A percentile compares a stretch with the other conserved stretches of the same genome.
Evolutionary conservation across 1,140 invertebrate genomes (phyloP).

Genomic region (Euwallacea similis): DNA sequence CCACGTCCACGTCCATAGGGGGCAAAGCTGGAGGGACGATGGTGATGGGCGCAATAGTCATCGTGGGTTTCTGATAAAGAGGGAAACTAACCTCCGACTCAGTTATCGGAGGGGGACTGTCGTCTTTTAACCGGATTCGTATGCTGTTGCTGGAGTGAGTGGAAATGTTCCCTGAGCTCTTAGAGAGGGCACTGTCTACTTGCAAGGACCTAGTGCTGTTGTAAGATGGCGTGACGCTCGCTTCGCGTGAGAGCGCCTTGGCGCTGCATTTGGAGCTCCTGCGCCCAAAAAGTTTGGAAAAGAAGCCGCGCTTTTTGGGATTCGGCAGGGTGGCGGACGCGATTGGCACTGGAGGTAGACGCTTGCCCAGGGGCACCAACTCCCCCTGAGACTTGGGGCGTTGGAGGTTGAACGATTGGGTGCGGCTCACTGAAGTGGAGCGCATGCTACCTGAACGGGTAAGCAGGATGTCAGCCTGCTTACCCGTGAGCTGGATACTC

Average conservation of each 20-base stretch:
- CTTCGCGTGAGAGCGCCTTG: constrained; percentile 41
- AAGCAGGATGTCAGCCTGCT: constrained; percentile 34
- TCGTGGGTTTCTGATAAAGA: background rate
- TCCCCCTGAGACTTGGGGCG: constrained; percentile 55
- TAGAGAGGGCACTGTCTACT: constrained; percentile 35
- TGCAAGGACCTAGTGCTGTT: constrained; percentile 36
- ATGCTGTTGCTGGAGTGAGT: constrained; percentile 54
- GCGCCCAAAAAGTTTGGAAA: constrained; percentile 64
- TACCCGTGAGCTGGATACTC: constrained; percentile 37
- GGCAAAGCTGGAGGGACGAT: no score
- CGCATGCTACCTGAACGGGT: constrained; percentile 35
- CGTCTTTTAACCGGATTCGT: constrained; percentile 64
- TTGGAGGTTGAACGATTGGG: constrained; percentile 45
- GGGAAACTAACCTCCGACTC: background rate
- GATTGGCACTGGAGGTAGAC: constrained; percentile 54
- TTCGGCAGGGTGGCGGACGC: constrained; percentile 56
- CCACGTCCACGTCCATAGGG: constrained; percentile 40
- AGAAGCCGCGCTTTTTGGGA: constrained; percentile 64
- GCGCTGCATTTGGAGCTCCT: constrained; percentile 41
- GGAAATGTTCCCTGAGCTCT: constrained; percentile 44
- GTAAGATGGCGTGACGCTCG: constrained; percentile 40
- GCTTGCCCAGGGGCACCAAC: constrained; percentile 53
- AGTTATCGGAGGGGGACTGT: constrained; percentile 43
- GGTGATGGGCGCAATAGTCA: constrained; percentile 1
- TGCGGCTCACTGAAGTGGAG: constrained; percentile 34